Evolutionary conservation across 2,888 invertebrate genomes (phyloP), one percentile per base, ranked within the genome.

Genomic region (Stomorhina lunata): DNA sequence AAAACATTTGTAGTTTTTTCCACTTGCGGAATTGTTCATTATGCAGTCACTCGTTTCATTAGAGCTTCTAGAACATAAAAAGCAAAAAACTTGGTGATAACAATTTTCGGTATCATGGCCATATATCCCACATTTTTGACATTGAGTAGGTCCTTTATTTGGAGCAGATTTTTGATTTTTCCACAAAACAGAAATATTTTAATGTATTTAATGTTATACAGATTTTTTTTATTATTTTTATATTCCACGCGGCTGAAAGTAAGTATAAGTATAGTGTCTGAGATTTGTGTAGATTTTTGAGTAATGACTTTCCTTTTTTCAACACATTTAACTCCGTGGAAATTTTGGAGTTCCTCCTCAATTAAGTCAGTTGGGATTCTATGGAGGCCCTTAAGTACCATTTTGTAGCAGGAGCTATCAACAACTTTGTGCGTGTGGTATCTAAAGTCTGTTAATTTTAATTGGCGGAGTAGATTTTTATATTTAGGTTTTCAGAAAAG

Each of bases 401-500:
- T 59, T 20, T 59, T 59, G 17, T 59, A 59, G 20, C 4, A 3
- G 3, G 20, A 20, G 20, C 37, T 59, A 22, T 59, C 20, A 10
- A n/a, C n/a, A n/a, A n/a, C n/a, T n/a, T n/a, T n/a, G n/a, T n/a
- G n/a, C n/a, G n/a, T n/a, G n/a, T n/a, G n/a, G n/a, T n/a, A n/a
- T n/a, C n/a, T n/a, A n/a, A n/a, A n/a, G n/a, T n/a, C n/a, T n/a
- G n/a, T n/a, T n/a, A n/a, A 4, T 57, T 76, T 57, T 53, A 29
- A 63, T 37, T 48, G 17, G 20, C n/a, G 22, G 37, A 37, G 22
- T 75, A 69, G 32, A 22, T 66, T 10, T 40, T 20, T 5, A 43
- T 71, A 71, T 48, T 22, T 20, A 48, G 27, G 34, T 25, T 55
- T 71, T 43, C 48, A 9, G 32, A 48, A 15, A 48, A 63, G 20